Evolutionary conservation across 2,113 vertebrate genomes (phyloP).

Genomic region (Pollimyrus isidori): DNA sequence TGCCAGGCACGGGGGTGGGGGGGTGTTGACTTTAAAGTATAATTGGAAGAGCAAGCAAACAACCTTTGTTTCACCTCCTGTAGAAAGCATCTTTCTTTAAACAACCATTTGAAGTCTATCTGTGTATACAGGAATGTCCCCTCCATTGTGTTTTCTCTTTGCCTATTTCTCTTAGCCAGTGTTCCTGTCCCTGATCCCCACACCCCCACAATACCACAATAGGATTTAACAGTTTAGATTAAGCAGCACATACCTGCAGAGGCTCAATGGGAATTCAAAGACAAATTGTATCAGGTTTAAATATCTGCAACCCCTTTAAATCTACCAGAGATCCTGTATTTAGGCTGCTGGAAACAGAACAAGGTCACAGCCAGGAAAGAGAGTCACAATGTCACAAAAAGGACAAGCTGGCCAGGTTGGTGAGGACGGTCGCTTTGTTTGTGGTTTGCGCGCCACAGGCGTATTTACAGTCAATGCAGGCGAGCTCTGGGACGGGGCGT

Average conservation of each 20-base stretch:
- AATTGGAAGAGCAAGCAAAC: slow-evolving; percentile 27
- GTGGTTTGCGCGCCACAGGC: slow-evolving; percentile 36
- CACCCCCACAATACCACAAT: not conserved
- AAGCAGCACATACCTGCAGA: not conserved
- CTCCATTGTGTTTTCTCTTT: not conserved
- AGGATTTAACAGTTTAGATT: slow-evolving; percentile 8
- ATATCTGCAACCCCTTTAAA: not conserved
- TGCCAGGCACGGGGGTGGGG: slow-evolving; percentile 8
- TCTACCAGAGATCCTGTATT: slow-evolving; percentile 15
- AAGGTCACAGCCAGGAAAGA: slow-evolving; percentile 28
- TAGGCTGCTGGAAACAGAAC: slow-evolving; percentile 14
- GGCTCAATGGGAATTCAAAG: not conserved
- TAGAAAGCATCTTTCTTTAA: slow-evolving; percentile 33
- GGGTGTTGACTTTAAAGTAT: slow-evolving; percentile 20
- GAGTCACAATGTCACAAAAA: not conserved
- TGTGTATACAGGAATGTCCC: not conserved
- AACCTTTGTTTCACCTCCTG: slow-evolving; percentile 39
- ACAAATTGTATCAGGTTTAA: not conserved
- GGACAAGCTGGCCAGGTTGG: slow-evolving; percentile 25
- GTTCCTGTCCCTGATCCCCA: not conserved
- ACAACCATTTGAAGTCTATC: not conserved
- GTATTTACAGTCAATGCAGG: slow-evolving; percentile 53
- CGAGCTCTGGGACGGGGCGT: slow-evolving; percentile 17
- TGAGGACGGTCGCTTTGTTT: slow-evolving; percentile 36
- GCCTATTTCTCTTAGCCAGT: not conserved